Percentiles rank a stretch among this genome's conserved stretches.
Evolutionary conservation across 2,888 invertebrate species (phyloP).

Genomic region (Arrhopalites spinosus): DNA sequence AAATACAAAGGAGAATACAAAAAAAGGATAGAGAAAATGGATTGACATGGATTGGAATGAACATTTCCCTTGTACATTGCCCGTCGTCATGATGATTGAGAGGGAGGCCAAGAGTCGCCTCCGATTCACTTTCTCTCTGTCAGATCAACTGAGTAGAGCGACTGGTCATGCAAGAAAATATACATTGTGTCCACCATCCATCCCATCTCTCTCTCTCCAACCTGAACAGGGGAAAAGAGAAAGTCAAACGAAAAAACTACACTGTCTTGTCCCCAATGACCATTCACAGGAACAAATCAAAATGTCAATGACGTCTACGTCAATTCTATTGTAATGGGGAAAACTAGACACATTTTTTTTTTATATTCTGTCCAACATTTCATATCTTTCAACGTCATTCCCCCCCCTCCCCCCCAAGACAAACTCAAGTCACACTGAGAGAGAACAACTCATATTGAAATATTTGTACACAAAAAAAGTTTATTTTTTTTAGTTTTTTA

Average conservation of each 20-base stretch:
- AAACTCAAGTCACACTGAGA: too few relatives aligned
- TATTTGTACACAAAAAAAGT: too few relatives aligned
- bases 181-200: background rate
- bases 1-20: too few relatives aligned
- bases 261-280: background rate
- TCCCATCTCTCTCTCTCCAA: too few relatives aligned
- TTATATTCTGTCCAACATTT: background rate
- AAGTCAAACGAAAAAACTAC: too few relatives aligned
- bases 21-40: too few relatives aligned
- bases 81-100: background rate
- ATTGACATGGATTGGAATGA: background rate
- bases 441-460: too few relatives aligned
- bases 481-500: too few relatives aligned
- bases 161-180: slow-evolving; percentile 4
- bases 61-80: background rate
- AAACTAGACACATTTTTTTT: background rate
- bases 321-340: background rate
- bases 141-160: background rate
- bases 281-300: background rate
- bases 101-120: background rate
- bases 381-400: background rate
- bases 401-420: background rate
- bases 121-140: background rate
- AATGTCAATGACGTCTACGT: background rate
- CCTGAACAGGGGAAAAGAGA: too few relatives aligned